Conservation (phyloP, 2,797 vertebrate genomes). For the Neopelma chrysocephalum region DNA sequence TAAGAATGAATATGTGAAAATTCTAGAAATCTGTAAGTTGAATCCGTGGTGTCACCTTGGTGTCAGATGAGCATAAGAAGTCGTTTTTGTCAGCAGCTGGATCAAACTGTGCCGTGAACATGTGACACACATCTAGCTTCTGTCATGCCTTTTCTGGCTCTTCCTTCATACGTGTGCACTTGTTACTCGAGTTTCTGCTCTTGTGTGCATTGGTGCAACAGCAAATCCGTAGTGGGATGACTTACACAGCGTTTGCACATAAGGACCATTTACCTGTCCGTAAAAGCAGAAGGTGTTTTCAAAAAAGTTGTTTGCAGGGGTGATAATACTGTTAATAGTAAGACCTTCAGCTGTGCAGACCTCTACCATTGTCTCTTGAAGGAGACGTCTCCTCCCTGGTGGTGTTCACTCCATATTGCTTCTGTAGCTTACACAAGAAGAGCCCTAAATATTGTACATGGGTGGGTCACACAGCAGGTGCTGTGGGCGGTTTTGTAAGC, state of each 20-base stretch:
- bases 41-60: neutral
- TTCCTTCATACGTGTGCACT: fast-evolving
- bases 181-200: neutral
- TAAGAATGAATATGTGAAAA: neutral
- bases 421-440: neutral
- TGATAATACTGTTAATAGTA: neutral
- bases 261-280: neutral
- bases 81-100: neutral
- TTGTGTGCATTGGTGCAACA: neutral
- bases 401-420: neutral
- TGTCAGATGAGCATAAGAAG: neutral
- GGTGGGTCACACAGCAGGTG: neutral
- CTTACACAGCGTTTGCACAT: neutral
- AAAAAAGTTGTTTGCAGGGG: neutral
- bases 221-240: neutral
- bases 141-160: neutral
- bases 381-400: neutral
- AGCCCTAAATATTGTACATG: fast-evolving
- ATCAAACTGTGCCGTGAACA: neutral
- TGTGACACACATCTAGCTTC: neutral
- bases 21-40: neutral
- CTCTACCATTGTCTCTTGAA: neutral
- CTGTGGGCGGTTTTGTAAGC: neutral
- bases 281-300: neutral
- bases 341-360: neutral